Evolutionary conservation across 2,888 invertebrate genomes (phyloP), one percentile per base, ranked within the genome.

Genomic region (Hydriomena furcata): DNA sequence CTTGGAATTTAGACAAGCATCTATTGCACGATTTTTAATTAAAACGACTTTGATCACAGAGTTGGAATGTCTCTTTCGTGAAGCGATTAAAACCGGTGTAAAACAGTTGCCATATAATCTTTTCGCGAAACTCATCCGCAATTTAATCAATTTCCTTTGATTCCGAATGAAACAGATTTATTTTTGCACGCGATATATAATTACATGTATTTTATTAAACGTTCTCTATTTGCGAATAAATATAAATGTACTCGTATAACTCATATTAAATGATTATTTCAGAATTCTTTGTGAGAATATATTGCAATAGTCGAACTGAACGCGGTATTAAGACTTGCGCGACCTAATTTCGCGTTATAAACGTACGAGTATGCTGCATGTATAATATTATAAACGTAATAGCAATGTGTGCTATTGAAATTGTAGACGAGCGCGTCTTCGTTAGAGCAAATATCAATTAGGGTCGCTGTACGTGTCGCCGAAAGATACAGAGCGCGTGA

Each of bases 11-110:
- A 82, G 84, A 85, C 79, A 82, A 80, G 70, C 76, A 65, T 79
- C 81, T 79, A 80, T 84, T 78, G 80, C 81, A 79, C 82, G 80
- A 75, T 83, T 87, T 86, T 84, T 86, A 87, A 87, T 87, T 87
- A 87, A 87, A 85, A 76, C 79, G 71, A 73, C 84, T 86, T 86
- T 85, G 87, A 86, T 84, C 85, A 79, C 74, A 74, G 73, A 63
- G 72, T 74, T 66, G 82, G 84, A 85, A 85, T 84, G 81, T 84
- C 84, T 78, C 79, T 75, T 69, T 76, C 74, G 74, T 76, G 66
- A 80, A 82, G 78, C 81, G 81, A 82, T 84, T 79, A 80, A 79
- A 84, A 78, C 73, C 79, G 68, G 76, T 79, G 76, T 79, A 76
- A 79, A 76, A 76, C 72, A 71, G 73, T 73, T 72, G 72, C 74